Evolutionary conservation across 2,888 invertebrate genomes (phyloP).

Genomic region (Congeria kusceri): DNA sequence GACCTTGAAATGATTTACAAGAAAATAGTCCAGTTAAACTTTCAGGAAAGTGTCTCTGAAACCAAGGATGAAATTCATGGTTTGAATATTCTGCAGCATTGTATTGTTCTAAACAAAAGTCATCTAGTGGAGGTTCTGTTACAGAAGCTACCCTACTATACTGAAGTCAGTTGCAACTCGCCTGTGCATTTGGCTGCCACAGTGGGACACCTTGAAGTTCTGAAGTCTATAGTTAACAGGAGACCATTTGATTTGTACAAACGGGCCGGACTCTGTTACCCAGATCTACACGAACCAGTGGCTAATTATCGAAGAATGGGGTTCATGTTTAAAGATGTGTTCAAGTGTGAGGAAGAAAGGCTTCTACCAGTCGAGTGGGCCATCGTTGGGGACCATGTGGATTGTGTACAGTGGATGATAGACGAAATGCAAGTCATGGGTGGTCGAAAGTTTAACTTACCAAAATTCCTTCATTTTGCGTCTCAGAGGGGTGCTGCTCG

Average conservation of each 20-base stretch:
- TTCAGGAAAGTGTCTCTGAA: conserved; percentile 72
- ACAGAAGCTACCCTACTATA: conserved; percentile 89
- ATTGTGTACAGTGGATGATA: conserved; percentile 75
- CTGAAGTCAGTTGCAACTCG: conserved; percentile 90
- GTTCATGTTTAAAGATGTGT: conserved; percentile 79
- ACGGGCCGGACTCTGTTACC: conserved; percentile 90
- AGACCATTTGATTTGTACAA: conserved; percentile 91
- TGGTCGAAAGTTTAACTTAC: conserved; percentile 31
- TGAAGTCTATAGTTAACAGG: conserved; percentile 89
- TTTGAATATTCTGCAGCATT: conserved; percentile 91
- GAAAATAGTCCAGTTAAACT: conserved; percentile 64
- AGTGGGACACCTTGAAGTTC: conserved; percentile 90
- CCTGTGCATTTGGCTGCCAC: conserved; percentile 91
- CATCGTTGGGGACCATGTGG: conserved; percentile 79
- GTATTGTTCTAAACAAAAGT: conserved; percentile 90
- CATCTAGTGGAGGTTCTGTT: conserved; percentile 87
- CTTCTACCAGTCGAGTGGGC: conserved; percentile 82
- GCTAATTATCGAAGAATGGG: conserved; percentile 70
- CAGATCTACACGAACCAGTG: conserved; percentile 88
- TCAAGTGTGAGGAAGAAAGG: conserved; percentile 79
- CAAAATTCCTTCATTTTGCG: conserved; percentile 73
- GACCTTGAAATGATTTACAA: conserved; percentile 34
- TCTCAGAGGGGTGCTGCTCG: conserved; percentile 88
- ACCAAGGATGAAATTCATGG: conserved; percentile 88
- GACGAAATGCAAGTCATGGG: conserved; percentile 29